Evolutionary conservation across 2,797 vertebrate species (phyloP).

Genomic region (Silurus lanzhouensis): DNA sequence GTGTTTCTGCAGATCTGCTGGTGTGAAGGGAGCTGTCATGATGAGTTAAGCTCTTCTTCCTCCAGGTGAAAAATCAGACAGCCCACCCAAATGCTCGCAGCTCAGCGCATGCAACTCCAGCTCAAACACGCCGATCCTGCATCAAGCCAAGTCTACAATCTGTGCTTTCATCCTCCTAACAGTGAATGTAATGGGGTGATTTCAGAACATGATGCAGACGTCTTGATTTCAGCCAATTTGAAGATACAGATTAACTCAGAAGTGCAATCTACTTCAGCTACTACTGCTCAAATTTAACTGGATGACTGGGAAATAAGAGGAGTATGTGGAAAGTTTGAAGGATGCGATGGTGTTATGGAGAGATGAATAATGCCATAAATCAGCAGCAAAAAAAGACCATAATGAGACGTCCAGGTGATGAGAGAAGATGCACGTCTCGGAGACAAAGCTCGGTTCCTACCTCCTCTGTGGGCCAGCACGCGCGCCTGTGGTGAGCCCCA

Average conservation of each 20-base stretch:
- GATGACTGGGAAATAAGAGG: conserved; percentile 12
- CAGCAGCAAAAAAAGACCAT: background rate
- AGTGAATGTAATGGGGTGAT: background rate
- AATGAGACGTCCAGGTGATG: conserved; percentile 34
- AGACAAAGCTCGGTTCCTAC: conserved; percentile 72
- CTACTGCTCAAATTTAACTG: background rate
- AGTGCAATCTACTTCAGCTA: background rate
- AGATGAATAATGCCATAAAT: background rate
- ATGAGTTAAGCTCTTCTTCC: conserved; percentile 32
- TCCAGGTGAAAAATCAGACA: conserved; percentile 20
- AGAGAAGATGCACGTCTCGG: conserved; percentile 28
- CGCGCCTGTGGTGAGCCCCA: conserved; percentile 81
- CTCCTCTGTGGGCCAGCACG: conserved; percentile 75
- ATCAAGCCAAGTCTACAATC: background rate
- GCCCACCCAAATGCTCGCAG: conserved; percentile 36
- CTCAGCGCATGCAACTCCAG: conserved; percentile 6
- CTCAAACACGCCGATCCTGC: background rate
- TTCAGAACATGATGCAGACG: background rate
- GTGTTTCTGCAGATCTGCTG: conserved; percentile 30
- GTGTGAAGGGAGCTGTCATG: conserved; percentile 39
- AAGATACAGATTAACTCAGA: background rate
- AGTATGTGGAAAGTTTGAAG: conserved; percentile 18
- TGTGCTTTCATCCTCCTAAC: background rate
- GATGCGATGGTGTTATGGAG: background rate
- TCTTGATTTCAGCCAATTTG: background rate